Base-by-base conservation (phyloP, 2,113 vertebrate genomes). In the Todiramphus saurophagus region DNA sequence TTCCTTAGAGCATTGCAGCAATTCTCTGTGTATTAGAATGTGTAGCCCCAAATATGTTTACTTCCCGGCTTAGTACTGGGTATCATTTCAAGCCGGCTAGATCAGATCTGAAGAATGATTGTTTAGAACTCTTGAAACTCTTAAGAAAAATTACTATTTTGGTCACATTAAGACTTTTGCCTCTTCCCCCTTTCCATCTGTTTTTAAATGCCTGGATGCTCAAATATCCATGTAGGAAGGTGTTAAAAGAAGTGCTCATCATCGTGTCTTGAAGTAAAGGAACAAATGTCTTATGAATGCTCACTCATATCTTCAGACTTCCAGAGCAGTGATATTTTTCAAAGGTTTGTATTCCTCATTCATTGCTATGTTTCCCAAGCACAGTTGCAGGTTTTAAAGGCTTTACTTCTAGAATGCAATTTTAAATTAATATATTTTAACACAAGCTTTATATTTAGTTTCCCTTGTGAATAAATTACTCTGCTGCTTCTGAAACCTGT, bases 131-230 rank as follows among this genome's bases (percentile, higher is more conserved):
- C 62, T 10, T 35, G 35, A 79, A 90, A 48, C 60, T 83, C 72
- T 43, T 28, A 7, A 89, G 72, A 50, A 43, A 78, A 75, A 56
- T 67, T 21, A 6, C 86, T 95, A 90, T 94, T 97, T 95, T 87
- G 58, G 50, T 87, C 66, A 35, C 56, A 58, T 63, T 28, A n/a
- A 79, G 90, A 10, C 87, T 96, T 96, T 87, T 98, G 76, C 81
- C 81, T 97, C 93, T 93, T 93, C 94, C 90, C 76, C 66, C 90
- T 89, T 95, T 59, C 94, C 93, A 97, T 89, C 95, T 97, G 90
- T 79, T 94, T 97, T 96, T 67, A 77, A 93, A 79, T 89, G 95
- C 79, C 83, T 96, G 87, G 83, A 77, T 94, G 93, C 96, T 97
- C 93, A 70, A 73, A 84, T 89, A 88, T 91, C 78, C 73, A 73